These are phyloP conservation scores for Platyrinchus mystaceus DNA, from an alignment of 2,797 vertebrate species.

Conservation along the genomic window DNA sequence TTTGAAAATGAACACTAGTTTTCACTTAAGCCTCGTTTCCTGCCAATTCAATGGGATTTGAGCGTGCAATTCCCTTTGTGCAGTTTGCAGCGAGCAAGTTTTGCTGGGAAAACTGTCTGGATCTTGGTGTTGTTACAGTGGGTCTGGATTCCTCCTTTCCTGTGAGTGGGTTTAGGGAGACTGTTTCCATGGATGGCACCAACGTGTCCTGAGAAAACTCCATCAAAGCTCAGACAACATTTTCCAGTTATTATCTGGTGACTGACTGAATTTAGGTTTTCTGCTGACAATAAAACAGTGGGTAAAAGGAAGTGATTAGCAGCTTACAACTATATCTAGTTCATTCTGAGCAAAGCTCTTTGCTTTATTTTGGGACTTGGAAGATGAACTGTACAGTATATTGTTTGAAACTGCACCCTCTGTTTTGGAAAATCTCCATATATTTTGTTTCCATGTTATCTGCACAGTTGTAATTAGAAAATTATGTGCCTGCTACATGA, in stretches of 20 bases:
- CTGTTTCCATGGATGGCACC: background rate
- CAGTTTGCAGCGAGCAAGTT: background rate
- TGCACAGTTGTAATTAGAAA: slow-evolving; percentile 58
- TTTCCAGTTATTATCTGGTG: slow-evolving; percentile 8
- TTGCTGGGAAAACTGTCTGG: background rate
- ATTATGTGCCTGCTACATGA: slow-evolving; percentile 63
- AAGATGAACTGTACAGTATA: background rate
- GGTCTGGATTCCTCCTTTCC: background rate
- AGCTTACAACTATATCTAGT: background rate
- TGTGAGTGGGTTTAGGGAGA: background rate
- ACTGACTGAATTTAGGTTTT: background rate
- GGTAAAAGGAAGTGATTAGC: slow-evolving; percentile 29
- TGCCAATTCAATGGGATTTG: background rate
- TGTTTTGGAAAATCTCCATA: slow-evolving; percentile 52
- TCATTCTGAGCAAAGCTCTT: background rate
- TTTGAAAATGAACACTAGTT: background rate
- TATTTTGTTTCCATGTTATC: slow-evolving; percentile 57
- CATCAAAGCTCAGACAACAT: background rate
- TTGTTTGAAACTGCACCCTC: background rate
- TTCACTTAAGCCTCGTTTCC: background rate
- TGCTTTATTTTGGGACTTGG: slow-evolving; percentile 35
- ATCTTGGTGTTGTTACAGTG: background rate
- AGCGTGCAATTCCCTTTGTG: background rate
- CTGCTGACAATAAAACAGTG: slow-evolving; percentile 30
- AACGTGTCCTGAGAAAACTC: background rate